Percentiles rank a stretch among this genome's conserved stretches.
These are phyloP conservation scores for Cydia amplana DNA, from an alignment of 1,140 invertebrate genomes.

Conservation along the genomic window DNA sequence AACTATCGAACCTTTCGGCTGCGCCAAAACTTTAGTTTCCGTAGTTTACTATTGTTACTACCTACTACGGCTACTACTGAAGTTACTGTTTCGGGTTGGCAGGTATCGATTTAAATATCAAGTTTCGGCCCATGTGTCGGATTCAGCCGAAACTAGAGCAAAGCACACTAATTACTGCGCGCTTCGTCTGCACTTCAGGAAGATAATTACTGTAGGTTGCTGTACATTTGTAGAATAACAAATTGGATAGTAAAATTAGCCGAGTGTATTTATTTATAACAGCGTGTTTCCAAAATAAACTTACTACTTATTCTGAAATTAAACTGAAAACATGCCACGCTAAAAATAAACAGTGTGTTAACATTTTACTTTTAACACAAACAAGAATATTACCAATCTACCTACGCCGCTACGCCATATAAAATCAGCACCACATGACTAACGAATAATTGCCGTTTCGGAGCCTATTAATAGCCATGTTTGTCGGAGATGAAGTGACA, in stretches of 20 bases:
- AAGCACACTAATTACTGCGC: too few relatives aligned
- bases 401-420: neutral
- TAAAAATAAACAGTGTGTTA: slow-evolving; percentile 11
- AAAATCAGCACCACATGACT: slow-evolving; percentile 25
- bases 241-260: neutral
- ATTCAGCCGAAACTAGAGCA: too few relatives aligned
- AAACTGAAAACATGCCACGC: neutral
- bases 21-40: too few relatives aligned
- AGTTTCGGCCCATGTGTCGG: too few relatives aligned
- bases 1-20: too few relatives aligned
- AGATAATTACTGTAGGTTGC: too few relatives aligned
- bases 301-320: neutral
- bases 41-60: too few relatives aligned
- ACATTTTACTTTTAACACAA: slow-evolving; percentile 15
- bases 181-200: too few relatives aligned
- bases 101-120: too few relatives aligned
- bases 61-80: too few relatives aligned
- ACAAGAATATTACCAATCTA: slow-evolving; percentile 14
- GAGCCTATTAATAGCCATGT: slow-evolving; percentile 20
- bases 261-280: neutral
- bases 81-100: too few relatives aligned
- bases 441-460: slow-evolving; percentile 12
- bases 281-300: neutral
- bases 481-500: slow-evolving; percentile 27
- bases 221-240: too few relatives aligned